A percentile compares a stretch with the other conserved stretches of the same genome.
Conservation (phyloP, 2,888 invertebrate species). For the Drosophila recens region DNA sequence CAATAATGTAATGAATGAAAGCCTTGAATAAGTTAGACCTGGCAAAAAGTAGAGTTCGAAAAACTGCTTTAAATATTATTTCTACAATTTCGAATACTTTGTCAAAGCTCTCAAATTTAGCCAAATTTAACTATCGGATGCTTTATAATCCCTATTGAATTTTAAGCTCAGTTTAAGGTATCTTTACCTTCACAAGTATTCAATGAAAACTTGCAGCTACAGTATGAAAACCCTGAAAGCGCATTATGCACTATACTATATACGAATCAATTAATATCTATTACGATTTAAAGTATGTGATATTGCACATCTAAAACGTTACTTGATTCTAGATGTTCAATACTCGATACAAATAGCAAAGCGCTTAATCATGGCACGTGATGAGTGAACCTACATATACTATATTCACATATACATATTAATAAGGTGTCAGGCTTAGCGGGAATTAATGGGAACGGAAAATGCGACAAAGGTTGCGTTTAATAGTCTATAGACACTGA, state of each 20-base stretch:
- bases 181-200: slow-evolving; percentile 11
- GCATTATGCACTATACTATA: slow-evolving; percentile 32
- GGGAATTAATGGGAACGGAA: slow-evolving; percentile 48
- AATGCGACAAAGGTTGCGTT: slow-evolving; percentile 39
- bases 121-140: not conserved
- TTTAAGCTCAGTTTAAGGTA: not conserved
- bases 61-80: not conserved
- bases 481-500: slow-evolving; percentile 28
- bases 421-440: slow-evolving; percentile 51
- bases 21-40: not conserved
- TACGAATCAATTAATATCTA: slow-evolving; percentile 43
- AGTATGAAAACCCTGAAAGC: slow-evolving; percentile 38
- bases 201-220: slow-evolving; percentile 11
- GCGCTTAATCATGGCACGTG: slow-evolving; percentile 51
- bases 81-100: not conserved
- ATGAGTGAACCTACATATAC: slow-evolving; percentile 46
- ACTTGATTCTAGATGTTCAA: slow-evolving; percentile 9
- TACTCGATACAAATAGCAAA: slow-evolving; percentile 35
- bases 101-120: not conserved
- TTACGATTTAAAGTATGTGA: slow-evolving; percentile 47
- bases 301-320: slow-evolving; percentile 38
- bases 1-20: not conserved
- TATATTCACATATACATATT: slow-evolving; percentile 42
- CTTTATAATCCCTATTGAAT: not conserved
- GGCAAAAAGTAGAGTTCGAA: not conserved